phyloP scores from a whole-genome alignment of 2,113 vertebrate species.

The Nematolebias whitei region DNA sequence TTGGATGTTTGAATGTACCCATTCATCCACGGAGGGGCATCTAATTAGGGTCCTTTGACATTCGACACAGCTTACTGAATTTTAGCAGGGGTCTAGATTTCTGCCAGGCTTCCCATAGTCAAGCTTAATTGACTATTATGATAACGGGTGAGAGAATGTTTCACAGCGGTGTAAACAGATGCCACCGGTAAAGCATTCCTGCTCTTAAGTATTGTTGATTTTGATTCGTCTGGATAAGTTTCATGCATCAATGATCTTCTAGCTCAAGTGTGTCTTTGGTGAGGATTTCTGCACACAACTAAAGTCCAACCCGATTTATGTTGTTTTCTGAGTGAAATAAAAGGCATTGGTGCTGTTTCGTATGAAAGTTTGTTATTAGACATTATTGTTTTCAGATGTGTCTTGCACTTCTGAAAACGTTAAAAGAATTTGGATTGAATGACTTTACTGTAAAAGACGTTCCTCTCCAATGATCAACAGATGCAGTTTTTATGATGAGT shows the following conservation, averaged over 20 bases:
- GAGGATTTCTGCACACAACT: not conserved
- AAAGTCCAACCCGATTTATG: not conserved
- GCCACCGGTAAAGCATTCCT: conserved; percentile 33
- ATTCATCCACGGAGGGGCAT: conserved; percentile 68
- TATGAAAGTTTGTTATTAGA: too few relatives aligned
- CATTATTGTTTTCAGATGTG: too few relatives aligned
- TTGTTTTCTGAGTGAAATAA: not conserved
- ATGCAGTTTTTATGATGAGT: not conserved
- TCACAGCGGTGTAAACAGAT: conserved; percentile 28
- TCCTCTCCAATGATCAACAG: not conserved
- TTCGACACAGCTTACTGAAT: conserved; percentile 46
- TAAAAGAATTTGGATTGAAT: not conserved
- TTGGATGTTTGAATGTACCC: conserved; percentile 75
- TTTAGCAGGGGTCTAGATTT: conserved; percentile 50
- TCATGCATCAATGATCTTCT: conserved; percentile 4
- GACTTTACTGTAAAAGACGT: not conserved
- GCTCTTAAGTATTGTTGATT: conserved; percentile 27
- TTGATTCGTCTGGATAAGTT: conserved; percentile 7
- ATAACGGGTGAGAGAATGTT: conserved; percentile 45
- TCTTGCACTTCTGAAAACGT: too few relatives aligned
- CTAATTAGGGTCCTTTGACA: conserved; percentile 77
- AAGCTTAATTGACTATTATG: conserved; percentile 74
- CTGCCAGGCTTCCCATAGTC: conserved; percentile 50
- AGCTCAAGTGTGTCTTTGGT: conserved; percentile 12
- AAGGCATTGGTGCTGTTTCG: not conserved